Evolutionary conservation across 2,888 invertebrate genomes (phyloP).

Genomic region (Erebia epiphron): DNA sequence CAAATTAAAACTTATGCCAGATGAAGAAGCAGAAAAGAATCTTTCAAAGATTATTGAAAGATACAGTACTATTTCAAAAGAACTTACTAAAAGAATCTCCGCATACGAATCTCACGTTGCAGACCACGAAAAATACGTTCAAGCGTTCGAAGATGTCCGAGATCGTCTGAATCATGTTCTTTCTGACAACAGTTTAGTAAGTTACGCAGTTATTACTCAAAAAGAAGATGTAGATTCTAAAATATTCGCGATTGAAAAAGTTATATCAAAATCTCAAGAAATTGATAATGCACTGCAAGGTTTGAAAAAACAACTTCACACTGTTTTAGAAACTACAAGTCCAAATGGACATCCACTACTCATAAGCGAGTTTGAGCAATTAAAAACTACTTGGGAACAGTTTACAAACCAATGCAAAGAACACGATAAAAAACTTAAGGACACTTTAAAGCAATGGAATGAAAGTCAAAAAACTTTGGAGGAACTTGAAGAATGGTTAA

Average conservation of each 20-base stretch:
- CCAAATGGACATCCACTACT: slow-evolving; percentile 89
- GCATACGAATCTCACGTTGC: slow-evolving; percentile 87
- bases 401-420: slow-evolving; percentile 88
- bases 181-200: slow-evolving; percentile 89
- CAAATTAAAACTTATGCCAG: slow-evolving; percentile 90
- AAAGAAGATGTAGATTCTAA: slow-evolving; percentile 91
- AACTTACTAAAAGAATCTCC: slow-evolving; percentile 86
- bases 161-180: slow-evolving; percentile 92
- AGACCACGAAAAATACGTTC: slow-evolving; percentile 92
- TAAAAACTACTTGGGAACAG: slow-evolving; percentile 88
- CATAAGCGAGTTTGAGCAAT: slow-evolving; percentile 88
- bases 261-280: slow-evolving; percentile 87
- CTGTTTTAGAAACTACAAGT: slow-evolving; percentile 90
- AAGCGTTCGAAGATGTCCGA: slow-evolving; percentile 90
- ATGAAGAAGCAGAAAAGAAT: slow-evolving; percentile 90
- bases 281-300: slow-evolving; percentile 88
- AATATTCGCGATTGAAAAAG: slow-evolving; percentile 88
- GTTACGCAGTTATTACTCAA: slow-evolving; percentile 90
- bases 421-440: slow-evolving; percentile 88
- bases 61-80: slow-evolving; percentile 86
- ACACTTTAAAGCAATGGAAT: slow-evolving; percentile 90
- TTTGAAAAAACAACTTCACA: slow-evolving; percentile 87
- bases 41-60: slow-evolving; percentile 88
- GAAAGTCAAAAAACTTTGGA: slow-evolving; percentile 91
- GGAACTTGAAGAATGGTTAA: slow-evolving; percentile 92